Conservation (phyloP, 30 jellyfish, hydroid and myxozoan species). For the Turritopsis rubra region DNA sequence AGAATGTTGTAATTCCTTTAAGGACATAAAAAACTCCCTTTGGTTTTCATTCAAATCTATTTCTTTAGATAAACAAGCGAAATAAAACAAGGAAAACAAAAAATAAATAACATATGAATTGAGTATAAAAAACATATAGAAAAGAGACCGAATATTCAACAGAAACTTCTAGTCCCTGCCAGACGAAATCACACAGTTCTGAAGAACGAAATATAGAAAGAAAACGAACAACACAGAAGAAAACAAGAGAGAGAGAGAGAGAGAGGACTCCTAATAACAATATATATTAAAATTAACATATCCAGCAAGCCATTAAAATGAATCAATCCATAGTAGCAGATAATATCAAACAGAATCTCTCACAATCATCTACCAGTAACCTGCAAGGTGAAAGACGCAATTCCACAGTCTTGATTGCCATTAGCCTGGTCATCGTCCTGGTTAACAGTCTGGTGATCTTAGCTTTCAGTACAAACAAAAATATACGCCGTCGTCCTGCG, state of each 20-base stretch:
- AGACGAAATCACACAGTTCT: background rate
- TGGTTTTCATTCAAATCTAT: background rate
- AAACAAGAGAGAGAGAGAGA: background rate
- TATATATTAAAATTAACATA: too few species aligned
- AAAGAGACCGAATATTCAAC: background rate
- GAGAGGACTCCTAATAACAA: background rate
- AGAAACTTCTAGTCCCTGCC: background rate
- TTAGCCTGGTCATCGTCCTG: constrained; percentile 19
- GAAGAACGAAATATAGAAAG: background rate
- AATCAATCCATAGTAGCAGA: background rate
- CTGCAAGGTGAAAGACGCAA: background rate
- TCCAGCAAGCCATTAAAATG: background rate
- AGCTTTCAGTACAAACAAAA: constrained; percentile 48
- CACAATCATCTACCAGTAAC: background rate
- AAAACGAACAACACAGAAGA: too few species aligned
- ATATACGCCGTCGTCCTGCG: constrained; percentile 65
- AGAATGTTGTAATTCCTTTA: background rate
- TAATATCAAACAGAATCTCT: background rate
- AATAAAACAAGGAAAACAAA: background rate
- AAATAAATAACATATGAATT: background rate
- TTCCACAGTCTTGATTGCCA: background rate
- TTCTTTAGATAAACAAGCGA: background rate
- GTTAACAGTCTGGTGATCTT: constrained; percentile 55
- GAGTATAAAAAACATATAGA: background rate
- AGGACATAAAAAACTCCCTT: background rate